Base-by-base conservation (phyloP, 35 echinoderm and acorn worm species). In the Apostichopus japonicus region DNA sequence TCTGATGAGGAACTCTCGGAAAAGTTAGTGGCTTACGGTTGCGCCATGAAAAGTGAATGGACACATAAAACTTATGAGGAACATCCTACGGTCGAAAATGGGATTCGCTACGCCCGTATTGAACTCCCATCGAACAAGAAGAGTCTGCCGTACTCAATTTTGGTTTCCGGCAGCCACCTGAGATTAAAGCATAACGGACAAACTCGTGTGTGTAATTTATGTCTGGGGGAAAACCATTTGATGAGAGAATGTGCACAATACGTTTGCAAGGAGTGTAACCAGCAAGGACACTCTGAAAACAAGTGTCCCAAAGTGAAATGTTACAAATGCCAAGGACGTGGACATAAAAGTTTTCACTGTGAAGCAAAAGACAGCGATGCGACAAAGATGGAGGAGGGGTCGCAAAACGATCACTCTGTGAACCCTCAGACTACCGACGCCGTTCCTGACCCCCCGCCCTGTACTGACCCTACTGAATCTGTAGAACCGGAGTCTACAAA, bases 341-440 rank as follows among this genome's bases (percentile, higher is more conserved):
- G 55, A 21, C 86, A 88, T 52, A 88, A 88, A n/a, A n/a, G 52
- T 24, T 87, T 87, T 24, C 58, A 87, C 15, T 61, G 52, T 44
- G 33, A 44, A 44, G 33, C 33, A 3, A 44, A 44, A 44, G 33
- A 4, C 33, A 44, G 4, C 33, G 33, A 44, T 1, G 4, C 33
- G 33, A 44, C 2, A 44, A 44, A 44, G 33, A 44, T 44, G 33
- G 33, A 44, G 4, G 33, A 44, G 33, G 33, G 33, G 33, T 44
- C 33, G 33, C 33, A 44, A 44, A 3, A 44, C 33, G 33, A 44
- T 44, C 2, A 44, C 33, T 44, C 33, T 44, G 33, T 44, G 33
- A 44, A 44, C 33, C 33, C 33, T 1, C 33, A 44, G 4, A 44
- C 33, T 44, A 44, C 33, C 33, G 33, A 44, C 33, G 33, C 33